Base-by-base conservation (phyloP, 2,797 vertebrate species). In the Pseudochromis fuscus region DNA sequence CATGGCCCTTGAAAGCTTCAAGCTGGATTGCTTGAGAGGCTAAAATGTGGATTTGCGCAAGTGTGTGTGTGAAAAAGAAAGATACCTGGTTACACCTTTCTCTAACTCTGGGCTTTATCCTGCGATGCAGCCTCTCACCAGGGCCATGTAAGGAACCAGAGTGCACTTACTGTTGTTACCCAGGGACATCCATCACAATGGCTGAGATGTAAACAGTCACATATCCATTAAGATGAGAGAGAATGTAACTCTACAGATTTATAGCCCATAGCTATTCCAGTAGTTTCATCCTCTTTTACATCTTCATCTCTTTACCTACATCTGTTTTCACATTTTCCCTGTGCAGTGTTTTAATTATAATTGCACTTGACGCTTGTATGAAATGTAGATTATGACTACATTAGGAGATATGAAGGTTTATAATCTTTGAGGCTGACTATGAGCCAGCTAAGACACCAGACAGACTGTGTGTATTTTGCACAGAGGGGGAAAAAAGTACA, bases 1-100 rank as follows among this genome's bases (percentile, higher is more conserved):
- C 68, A 28, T 72, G 67, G 86, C 49, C 62, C 69, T 87, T 93
- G 81, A 91, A 89, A 91, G 86, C 89, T 55, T 85, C 30, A 56
- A 53, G 46, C 60, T 75, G 62, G 72, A 74, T 74, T 67, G 75
- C 82, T 67, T 21, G 59, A 77, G 79, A 77, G 71, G 61, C 55
- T 61, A 57, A 79, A 64, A 84, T 80, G 64, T 44, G 71, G 53
- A 77, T 46, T 23, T 51, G 16, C 45, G 49, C 31, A 8, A n/a
- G 48, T 58, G 35, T 55, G 65, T 66, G 49, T 30, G 51, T 59
- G 37, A 45, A 44, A 2, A 23, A 53, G 28, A 60, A 37, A 67
- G 19, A 67, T 55, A 77, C 72, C 85, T 72, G 40, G 75, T 87
- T 82, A 83, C 89, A 91, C 87, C 84, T 88, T 80, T 84, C 71